A percentile compares a stretch with the other conserved stretches of the same genome.
Conservation (phyloP, 2,113 vertebrate species). For the Nibea coibor region DNA sequence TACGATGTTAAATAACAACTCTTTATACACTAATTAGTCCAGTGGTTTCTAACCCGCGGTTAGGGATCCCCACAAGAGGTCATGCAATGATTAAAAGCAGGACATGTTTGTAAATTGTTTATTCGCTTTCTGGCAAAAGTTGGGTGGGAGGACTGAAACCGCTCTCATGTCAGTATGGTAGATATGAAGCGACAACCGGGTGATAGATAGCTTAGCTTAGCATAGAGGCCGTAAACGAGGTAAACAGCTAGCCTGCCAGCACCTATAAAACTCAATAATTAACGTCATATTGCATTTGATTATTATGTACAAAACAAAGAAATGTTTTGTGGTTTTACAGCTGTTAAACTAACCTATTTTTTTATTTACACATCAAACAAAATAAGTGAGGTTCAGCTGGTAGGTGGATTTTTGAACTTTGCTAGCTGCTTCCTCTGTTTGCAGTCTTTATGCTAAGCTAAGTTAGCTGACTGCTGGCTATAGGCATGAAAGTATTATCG, state of each 20-base stretch:
- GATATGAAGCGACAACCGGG: background rate
- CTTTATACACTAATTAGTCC: slow-evolving; percentile 26
- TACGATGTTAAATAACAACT: slow-evolving; percentile 41
- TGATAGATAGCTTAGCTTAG: slow-evolving; percentile 19
- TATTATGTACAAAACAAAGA: background rate
- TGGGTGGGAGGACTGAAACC: background rate
- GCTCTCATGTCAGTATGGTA: background rate
- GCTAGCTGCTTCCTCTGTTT: background rate
- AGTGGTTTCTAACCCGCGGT: slow-evolving; percentile 18
- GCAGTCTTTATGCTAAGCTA: background rate
- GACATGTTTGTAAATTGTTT: background rate
- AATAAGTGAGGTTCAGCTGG: background rate
- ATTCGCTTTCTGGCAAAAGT: background rate
- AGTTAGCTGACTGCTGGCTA: background rate
- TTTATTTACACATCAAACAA: background rate
- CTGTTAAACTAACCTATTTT: background rate
- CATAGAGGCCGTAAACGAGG: background rate
- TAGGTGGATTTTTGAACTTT: background rate
- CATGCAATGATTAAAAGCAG: background rate
- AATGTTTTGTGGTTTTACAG: background rate
- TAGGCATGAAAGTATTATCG: background rate
- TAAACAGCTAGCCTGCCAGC: background rate
- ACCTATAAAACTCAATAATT: background rate
- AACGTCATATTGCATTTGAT: background rate
- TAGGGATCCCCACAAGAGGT: background rate